Base-by-base conservation (phyloP, 2,113 vertebrate species). In the Pluvianellus socialis region DNA sequence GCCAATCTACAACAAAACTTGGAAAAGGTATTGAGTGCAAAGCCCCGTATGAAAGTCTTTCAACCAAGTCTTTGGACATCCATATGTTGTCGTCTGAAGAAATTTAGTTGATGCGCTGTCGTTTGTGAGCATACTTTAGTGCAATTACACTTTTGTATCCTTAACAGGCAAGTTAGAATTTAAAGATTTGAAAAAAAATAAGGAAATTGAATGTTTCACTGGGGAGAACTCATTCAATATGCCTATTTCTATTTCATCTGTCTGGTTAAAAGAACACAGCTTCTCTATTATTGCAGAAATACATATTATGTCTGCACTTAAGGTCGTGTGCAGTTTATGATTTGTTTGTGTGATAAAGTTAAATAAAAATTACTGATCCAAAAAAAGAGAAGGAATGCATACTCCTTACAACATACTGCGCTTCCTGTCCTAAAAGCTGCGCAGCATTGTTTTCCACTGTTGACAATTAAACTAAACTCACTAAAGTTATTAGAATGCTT, bases 291-390 rank as follows among this genome's bases (percentile, higher is more conserved):
- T 74, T 5, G 4, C 21, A 94, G 61, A 53, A 76, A 91, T 6
- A 18, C 70, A 81, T 88, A 81, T 92, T 85, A 88, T 24, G 19
- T 32, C 80, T 86, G 61, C 71, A 27, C 76, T 90, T 94, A 80
- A 81, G 71, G 70, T 72, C 72, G 75, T 44, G 61, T 44, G 62
- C 44, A 44, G 59, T 65, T 93, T 73, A 85, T 44, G 56, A 85
- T 94, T 94, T 79, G 50, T 85, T 95, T 81, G 66, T 50, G 70
- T 63, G 58, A 91, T 80, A 83, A 82, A 61, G 45, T 47, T 38
- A 74, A 80, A 95, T 81, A 92, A 94, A 95, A 93, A 89, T 63
- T 68, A 92, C 75, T 50, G 62, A 94, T 86, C 70, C 65, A 92
- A 93, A 92, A 45, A 94, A 86, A 61, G 49, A 94, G 66, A 95